Base-by-base conservation (phyloP, 2,888 invertebrate genomes). In the Ecliptopera silaceata region DNA sequence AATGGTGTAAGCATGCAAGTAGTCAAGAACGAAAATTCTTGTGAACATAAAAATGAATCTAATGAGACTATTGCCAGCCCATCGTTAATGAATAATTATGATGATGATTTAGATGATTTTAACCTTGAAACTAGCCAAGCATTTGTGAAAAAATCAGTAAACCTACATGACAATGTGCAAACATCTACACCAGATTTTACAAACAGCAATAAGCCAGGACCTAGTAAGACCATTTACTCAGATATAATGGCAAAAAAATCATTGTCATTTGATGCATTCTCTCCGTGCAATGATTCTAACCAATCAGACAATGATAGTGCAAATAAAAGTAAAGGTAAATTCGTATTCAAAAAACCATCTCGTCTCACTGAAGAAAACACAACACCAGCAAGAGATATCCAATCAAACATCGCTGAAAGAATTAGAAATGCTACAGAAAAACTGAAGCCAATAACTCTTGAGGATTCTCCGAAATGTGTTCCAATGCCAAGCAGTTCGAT, bases 331-430 rank as follows among this genome's bases (percentile, higher is more conserved):
- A 90, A 86, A 73, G 83, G 87, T 1, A 88, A 87, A 64, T 91
- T 91, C 63, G 83, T 88, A 1, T 88, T 87, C 47, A 91, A 90
- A 72, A 83, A 77, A 57, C 89, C 91, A 2, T 86, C 90, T 8
- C 73, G 76, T 50, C 63, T 80, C 0, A 69, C 73, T 20, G 80
- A 80, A 29, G 78, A 80, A 8, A 71, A 59, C 43, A 71, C 68
- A 11, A 75, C 75, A 3, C 76, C 82, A 1, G 69, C 67, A 10
- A 76, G 60, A 67, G 82, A 83, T 50, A 71, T 81, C 36, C 79
- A 79, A 5, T 90, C 87, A 18, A 82, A 70, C 61, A 90, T 85
- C 5, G 76, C 86, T 46, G 86, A 88, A 34, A 84, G 82, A 71
- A 64, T 91, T 20, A 85, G 77, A 61, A 78, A 60, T 36, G 86